Evolutionary conservation across 2,113 vertebrate species (phyloP).

Genomic region (Myodes glareolus): DNA sequence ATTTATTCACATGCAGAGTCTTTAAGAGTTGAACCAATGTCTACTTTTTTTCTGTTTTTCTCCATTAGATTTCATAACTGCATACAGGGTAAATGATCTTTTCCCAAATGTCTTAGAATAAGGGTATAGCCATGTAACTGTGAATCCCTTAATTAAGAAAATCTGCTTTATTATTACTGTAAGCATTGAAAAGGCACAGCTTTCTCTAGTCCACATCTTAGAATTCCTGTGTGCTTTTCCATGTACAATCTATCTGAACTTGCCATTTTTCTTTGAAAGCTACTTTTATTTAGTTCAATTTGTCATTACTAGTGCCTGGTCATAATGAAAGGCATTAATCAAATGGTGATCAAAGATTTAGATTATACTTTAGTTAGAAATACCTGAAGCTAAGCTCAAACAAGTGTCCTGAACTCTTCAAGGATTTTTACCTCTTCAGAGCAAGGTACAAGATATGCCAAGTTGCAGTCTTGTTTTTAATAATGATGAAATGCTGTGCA

Average conservation of each 20-base stretch:
- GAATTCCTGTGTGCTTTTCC: not conserved
- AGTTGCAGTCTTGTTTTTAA: not conserved
- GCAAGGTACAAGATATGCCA: not conserved
- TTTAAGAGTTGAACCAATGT: too few species aligned
- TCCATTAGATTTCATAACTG: not conserved
- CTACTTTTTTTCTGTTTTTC: not conserved
- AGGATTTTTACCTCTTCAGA: not conserved
- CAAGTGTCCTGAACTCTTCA: not conserved
- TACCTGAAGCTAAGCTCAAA: constrained; percentile 27
- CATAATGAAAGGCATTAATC: constrained; percentile 5
- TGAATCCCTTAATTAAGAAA: not conserved
- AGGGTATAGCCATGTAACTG: not conserved
- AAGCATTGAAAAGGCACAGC: not conserved
- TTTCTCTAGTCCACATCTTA: not conserved
- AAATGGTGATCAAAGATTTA: constrained; percentile 44
- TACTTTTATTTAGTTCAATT: not conserved
- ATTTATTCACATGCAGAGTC: not conserved
- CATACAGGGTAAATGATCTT: not conserved
- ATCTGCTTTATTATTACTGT: not conserved
- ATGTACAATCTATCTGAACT: not conserved
- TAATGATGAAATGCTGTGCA: not conserved
- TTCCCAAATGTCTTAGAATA: not conserved
- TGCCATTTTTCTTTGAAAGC: not conserved
- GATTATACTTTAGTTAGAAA: constrained; percentile 27
- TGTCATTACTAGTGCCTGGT: not conserved